Conservation (phyloP, 2,113 vertebrate genomes). For the Rhinolophus ferrumequinum region DNA sequence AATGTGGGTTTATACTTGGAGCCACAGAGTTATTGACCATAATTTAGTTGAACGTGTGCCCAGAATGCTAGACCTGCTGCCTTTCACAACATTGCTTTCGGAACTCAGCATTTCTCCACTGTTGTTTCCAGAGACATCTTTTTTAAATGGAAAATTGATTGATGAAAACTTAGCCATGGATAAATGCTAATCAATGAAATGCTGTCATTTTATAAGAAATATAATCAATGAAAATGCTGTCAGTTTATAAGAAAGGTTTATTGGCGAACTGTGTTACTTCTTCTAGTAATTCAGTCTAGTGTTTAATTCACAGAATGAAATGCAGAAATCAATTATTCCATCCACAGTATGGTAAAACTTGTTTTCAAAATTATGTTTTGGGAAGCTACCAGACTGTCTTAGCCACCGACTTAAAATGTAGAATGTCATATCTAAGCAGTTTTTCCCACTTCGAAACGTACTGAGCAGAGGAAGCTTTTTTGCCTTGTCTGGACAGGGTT, state of each 20-base stretch:
- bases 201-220: constrained; percentile 62
- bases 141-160: constrained; percentile 59
- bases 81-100: constrained; percentile 54
- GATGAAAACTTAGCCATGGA: constrained; percentile 56
- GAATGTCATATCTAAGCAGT: background rate
- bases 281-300: constrained; percentile 52
- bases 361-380: constrained; percentile 51
- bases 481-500: constrained; percentile 5
- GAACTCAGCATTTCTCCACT: constrained; percentile 49
- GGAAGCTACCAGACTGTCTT: constrained; percentile 40
- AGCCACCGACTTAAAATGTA: background rate
- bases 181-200: constrained; percentile 68
- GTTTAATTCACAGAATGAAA: constrained; percentile 68
- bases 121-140: constrained; percentile 52
- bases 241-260: constrained; percentile 68
- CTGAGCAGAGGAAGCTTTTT: constrained; percentile 2
- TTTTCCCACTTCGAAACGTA: background rate
- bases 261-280: constrained; percentile 55
- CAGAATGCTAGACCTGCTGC: background rate
- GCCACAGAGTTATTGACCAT: background rate
- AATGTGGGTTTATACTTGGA: constrained; percentile 1
- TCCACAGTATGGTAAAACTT: background rate
- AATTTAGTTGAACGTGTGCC: background rate
- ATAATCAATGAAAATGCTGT: constrained; percentile 62
- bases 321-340: constrained; percentile 49